Evolutionary conservation across 2,888 invertebrate species (phyloP), one percentile per base, ranked within the genome.

Genomic region (Petrolisthes manimaculis): DNA sequence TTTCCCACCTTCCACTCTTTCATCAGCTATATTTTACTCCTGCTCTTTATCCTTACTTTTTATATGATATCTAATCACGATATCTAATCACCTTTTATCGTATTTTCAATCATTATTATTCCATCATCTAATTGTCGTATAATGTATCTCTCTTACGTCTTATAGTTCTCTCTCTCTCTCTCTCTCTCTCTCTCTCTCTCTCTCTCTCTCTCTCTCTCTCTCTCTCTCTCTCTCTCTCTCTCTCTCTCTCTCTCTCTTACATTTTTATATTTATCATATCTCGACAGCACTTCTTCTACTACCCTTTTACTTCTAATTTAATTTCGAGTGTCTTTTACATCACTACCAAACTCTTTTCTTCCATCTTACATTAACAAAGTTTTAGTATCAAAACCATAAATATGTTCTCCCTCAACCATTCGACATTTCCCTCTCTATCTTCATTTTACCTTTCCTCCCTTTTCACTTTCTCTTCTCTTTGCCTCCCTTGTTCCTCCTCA

Each of bases 221-320:
- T 21, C 71, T 18, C 71, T 71, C 21, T 8, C 51, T 4, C 4
- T 14, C 24, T 21, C 12, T 75, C 4, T 51, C 24, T 12, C 37
- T 53, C 9, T 21, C 77, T 37, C 5, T n/a, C n/a, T n/a, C n/a
- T n/a, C n/a, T n/a, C n/a, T n/a, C n/a, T n/a, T n/a, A n/a, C n/a
- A n/a, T n/a, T n/a, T 54, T 79, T n/a, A 53, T 79, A 3, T 12
- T 53, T 51, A 79, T n/a, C 83, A 4, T 37, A 67, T 24, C 69
- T n/a, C 54, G 71, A 71, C 53, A 53, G 6, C 53, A 53, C 77
- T 51, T 77, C 51, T 18, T 53, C 18, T 3, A 61, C 61, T 24
- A 9, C 12, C 84, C 61, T 53, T 74, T 56, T 78, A 77, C 61
- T 51, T 61, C 77, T 77, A 77, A 61, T 69, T 6, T 24, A 24